Base-by-base conservation (phyloP, 2,797 vertebrate species). In the Linurgus olivaceus region DNA sequence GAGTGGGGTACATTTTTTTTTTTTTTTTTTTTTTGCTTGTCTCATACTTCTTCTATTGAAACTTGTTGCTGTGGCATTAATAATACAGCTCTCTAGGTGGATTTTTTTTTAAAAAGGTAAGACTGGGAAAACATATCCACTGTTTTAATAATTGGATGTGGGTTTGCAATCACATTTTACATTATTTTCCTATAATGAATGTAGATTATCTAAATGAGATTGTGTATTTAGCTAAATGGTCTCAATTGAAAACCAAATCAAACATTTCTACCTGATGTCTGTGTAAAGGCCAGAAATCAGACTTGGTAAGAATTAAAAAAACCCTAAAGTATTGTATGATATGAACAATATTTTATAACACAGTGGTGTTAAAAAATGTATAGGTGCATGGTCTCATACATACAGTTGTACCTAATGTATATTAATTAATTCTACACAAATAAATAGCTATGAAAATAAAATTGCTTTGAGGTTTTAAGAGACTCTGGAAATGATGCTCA, bases 151-250 rank as follows among this genome's bases (percentile, higher is more conserved):
- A 94, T 84, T 96, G 94, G 80, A 67, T 94, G 63, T 94, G 61
- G 76, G 21, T 61, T 57, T 57, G 50, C 68, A 83, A 86, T 73
- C 58, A 47, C 59, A 90, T 90, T 96, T 95, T 88, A 74, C 21
- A 52, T 90, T 66, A 66, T 87, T 96, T 94, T 86, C 62, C 48
- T 77, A 8, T 94, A 95, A 94, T 94, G 97, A 96, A 95, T 84
- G 37, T 35, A 42, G 37, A 63, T 91, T 35, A 95, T 95, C 76
- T 94, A 76, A 90, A 86, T 57, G 74, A 88, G 73, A 50, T 76
- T 67, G 51, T 86, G 38, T 59, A 79, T 83, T 93, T 93, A 47
- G 17, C 45, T 87, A 84, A 88, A 61, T 68, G 62, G 51, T 87
- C 48, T 70, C 70, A 65, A 29, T 15, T 93, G 71, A 67, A 93